A percentile compares a stretch with the other conserved stretches of the same genome.
Evolutionary conservation across 2,888 invertebrate species (phyloP).

Genomic region (Himalopsyche anomala): DNA sequence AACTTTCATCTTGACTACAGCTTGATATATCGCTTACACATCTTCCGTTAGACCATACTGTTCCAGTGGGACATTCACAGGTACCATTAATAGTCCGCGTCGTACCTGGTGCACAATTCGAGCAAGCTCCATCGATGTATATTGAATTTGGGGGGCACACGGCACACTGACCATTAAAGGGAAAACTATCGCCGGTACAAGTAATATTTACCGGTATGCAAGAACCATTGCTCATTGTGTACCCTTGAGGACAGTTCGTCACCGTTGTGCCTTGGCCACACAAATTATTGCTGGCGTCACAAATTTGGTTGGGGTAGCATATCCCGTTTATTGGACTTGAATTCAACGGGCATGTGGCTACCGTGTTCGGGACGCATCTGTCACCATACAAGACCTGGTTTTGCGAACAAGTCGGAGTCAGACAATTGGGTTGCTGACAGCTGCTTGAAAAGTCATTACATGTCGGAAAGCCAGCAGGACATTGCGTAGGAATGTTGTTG

Average conservation of each 20-base stretch:
- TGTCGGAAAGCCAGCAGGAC: neutral
- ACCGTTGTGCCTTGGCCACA: neutral
- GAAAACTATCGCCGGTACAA: slow-evolving; percentile 15
- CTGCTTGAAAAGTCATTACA: neutral
- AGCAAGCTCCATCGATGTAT: neutral
- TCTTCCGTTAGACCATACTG: neutral
- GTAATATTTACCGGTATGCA: slow-evolving; percentile 14
- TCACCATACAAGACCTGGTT: slow-evolving; percentile 47
- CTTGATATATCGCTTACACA: slow-evolving; percentile 23
- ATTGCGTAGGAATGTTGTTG: neutral
- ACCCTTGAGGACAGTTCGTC: slow-evolving; percentile 31
- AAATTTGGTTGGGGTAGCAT: slow-evolving; percentile 38
- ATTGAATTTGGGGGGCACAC: slow-evolving; percentile 39
- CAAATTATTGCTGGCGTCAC: neutral
- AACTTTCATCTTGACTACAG: slow-evolving; percentile 37
- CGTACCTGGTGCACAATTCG: neutral
- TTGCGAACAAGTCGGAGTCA: slow-evolving; percentile 44
- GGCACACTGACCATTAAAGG: slow-evolving; percentile 47
- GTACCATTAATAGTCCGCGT: neutral
- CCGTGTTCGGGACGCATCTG: slow-evolving; percentile 46
- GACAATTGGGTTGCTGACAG: slow-evolving; percentile 7
- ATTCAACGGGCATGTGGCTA: slow-evolving; percentile 52
- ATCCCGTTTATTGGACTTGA: slow-evolving; percentile 27
- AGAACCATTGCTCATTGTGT: slow-evolving; percentile 1
- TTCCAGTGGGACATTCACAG: slow-evolving; percentile 46